Base-by-base conservation (phyloP, 2,113 vertebrate species). In the Panthera leo region DNA sequence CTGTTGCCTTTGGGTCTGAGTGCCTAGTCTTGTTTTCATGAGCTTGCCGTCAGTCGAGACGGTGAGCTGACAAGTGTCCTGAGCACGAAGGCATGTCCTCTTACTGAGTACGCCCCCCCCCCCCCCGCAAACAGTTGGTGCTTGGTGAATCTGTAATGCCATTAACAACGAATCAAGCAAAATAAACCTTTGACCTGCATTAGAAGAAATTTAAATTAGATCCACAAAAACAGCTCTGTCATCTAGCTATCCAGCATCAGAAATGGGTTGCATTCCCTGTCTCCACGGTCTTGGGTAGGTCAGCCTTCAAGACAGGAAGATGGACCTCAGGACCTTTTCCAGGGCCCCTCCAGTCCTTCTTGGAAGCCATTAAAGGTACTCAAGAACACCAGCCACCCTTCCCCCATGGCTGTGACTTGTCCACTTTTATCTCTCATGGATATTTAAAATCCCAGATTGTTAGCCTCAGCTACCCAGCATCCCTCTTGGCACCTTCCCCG, bases 391-490 rank as follows among this genome's bases (percentile, higher is more conserved):
- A 58, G 42, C 51, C 42, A 13, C 63, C 63, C 82, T n/a, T 15
- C 34, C 76, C 71, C 42, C 61, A 76, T 5, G n/a, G 36, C 85
- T 94, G 34, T 70, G 79, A 36, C 83, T 80, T 42, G 48, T 85
- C 93, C 67, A 53, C 68, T 67, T 92, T 83, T 31, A 14, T 73
- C 85, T 94, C 87, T 84, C 29, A n/a, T 5, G 85, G 80, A 78
- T 70, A 75, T 67, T 94, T 90, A 9, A 76, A 51, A 76, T 90
- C 96, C 94, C 96, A 96, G 96, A 94, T 94, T 95, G 95, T 58
- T 92, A 89, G 65, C 89, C 96, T 76, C 78, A 42, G 92, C 73
- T 94, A 92, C 79, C 95, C 97, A 95, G 95, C 93, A 51, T 96
- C 93, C 68, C 73, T 92, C 87, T 93, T 97, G 97, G 97, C 97